Percentiles rank a stretch among this genome's conserved stretches.
Conservation (phyloP, 2,113 vertebrate species). For the Dryoscopus gambensis region DNA sequence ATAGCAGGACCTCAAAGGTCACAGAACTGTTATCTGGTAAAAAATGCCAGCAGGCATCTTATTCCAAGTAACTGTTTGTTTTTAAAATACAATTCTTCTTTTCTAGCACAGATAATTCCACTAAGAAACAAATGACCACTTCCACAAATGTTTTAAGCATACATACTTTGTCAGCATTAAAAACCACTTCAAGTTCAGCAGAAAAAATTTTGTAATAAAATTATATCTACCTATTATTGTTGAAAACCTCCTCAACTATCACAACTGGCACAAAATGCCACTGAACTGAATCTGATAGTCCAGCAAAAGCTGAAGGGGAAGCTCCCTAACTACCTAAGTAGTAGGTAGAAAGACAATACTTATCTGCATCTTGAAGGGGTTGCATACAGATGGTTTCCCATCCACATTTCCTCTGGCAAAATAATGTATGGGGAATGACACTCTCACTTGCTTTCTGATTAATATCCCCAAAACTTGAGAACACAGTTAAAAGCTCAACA, state of each 20-base stretch:
- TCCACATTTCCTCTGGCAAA: neutral
- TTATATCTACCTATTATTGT: neutral
- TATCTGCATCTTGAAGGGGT: neutral
- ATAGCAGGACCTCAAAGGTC: neutral
- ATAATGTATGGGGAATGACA: neutral
- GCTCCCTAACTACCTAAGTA: neutral
- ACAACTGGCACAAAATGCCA: neutral
- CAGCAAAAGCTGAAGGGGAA: neutral
- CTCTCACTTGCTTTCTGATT: neutral
- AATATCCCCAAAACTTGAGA: neutral
- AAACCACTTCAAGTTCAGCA: neutral
- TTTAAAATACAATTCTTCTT: neutral
- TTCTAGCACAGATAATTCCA: neutral
- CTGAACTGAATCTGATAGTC: neutral
- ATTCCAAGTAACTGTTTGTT: neutral
- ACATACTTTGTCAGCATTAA: neutral
- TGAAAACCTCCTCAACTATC: neutral
- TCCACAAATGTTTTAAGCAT: neutral
- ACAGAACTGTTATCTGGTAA: neutral
- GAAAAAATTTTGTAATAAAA: neutral
- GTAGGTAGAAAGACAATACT: neutral
- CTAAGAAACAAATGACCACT: neutral
- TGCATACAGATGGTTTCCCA: neutral
- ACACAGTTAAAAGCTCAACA: neutral
- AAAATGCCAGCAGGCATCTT: neutral